phyloP scores from a whole-genome alignment of 1,140 invertebrate genomes.

The Musca vetustissima region DNA sequence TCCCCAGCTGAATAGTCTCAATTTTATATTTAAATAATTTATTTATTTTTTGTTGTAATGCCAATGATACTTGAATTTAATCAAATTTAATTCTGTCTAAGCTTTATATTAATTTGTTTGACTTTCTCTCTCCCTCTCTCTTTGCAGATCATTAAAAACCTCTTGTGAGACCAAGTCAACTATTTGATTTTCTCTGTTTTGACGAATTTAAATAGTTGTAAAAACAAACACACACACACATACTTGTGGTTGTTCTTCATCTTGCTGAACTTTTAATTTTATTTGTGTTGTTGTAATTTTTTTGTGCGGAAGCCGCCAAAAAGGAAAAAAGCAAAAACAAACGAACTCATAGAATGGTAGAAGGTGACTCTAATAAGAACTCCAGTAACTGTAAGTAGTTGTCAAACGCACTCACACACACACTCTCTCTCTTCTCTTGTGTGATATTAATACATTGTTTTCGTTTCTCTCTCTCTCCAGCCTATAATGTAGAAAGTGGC shows the following conservation, averaged over 20 bases:
- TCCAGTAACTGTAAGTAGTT: constrained; percentile 68
- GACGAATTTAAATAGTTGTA: neutral
- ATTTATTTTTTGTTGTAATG: too few species aligned
- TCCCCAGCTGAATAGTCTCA: too few species aligned
- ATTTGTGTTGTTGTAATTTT: constrained; percentile 7
- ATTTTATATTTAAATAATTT: too few species aligned
- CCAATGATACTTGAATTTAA: too few species aligned
- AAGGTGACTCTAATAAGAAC: constrained; percentile 72
- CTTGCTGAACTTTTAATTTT: constrained; percentile 16
- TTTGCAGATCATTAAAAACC: constrained; percentile 3
- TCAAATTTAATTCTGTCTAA: neutral
- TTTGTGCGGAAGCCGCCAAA: constrained; percentile 26
- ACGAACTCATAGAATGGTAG: constrained; percentile 75
- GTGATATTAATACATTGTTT: neutral
- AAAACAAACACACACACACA: too few species aligned
- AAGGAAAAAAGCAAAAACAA: constrained; percentile 46
- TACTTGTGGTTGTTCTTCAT: constrained; percentile 20
- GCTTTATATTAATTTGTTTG: neutral
- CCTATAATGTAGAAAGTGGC: constrained; percentile 77
- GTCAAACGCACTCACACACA: neutral
- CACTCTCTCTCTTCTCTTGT: constrained; percentile 10
- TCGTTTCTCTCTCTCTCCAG: constrained; percentile 42
- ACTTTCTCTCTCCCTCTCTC: neutral
- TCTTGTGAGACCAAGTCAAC: neutral
- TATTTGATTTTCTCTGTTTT: too few species aligned